A percentile compares a stretch with the other conserved stretches of the same genome.
Conservation (phyloP, 2,797 vertebrate species). For the Protosalanx chinensis region DNA sequence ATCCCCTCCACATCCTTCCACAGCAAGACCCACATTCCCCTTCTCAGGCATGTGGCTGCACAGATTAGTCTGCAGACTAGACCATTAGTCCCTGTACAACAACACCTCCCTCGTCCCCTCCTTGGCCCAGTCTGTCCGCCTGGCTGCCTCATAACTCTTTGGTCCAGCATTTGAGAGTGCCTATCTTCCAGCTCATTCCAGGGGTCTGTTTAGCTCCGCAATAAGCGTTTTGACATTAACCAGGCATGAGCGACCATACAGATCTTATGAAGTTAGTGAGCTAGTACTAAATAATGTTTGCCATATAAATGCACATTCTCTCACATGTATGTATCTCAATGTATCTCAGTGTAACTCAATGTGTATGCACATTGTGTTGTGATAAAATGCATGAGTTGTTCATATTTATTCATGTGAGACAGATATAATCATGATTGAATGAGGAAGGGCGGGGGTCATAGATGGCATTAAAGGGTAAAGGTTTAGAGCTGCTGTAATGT, state of each 20-base stretch:
- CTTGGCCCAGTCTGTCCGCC: not conserved
- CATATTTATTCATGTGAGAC: not conserved
- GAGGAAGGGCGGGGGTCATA: not conserved
- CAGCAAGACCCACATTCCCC: not conserved
- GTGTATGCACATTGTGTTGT: not conserved
- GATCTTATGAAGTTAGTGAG: not conserved
- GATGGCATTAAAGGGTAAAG: slow-evolving; percentile 5
- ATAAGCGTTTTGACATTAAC: not conserved
- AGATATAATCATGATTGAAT: not conserved
- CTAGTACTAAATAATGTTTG: not conserved
- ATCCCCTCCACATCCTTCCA: not conserved
- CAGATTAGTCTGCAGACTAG: not conserved
- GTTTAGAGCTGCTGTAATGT: slow-evolving; percentile 10
- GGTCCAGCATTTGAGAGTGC: not conserved
- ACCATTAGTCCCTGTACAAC: not conserved
- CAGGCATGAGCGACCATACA: not conserved
- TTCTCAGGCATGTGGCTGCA: not conserved
- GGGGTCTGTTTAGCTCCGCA: no score
- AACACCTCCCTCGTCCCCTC: not conserved
- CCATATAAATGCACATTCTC: not conserved
- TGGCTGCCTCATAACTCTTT: not conserved
- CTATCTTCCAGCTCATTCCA: not conserved
- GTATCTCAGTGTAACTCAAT: not conserved
- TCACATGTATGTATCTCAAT: no score
- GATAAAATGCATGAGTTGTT: not conserved